phyloP scores from a whole-genome alignment of 2,888 invertebrate species.

The Plebejus melissa region DNA sequence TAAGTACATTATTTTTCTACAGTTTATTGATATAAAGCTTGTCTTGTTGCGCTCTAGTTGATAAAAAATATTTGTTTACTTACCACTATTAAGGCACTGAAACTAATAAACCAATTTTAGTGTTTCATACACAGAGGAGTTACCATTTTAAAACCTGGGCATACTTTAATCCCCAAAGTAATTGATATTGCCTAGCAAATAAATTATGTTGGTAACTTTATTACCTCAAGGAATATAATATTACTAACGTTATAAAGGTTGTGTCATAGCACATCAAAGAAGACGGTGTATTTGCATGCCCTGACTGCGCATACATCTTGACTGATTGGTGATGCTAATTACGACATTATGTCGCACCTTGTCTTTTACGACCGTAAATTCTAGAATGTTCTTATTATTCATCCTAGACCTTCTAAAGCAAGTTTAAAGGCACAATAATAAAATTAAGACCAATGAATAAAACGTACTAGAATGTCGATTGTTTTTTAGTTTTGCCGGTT shows the following conservation, averaged over 20 bases:
- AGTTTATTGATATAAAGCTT: too few relatives aligned
- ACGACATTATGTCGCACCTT: conserved; percentile 25
- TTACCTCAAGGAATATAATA: background rate
- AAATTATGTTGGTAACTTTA: background rate
- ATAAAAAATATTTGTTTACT: too few relatives aligned
- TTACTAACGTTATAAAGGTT: conserved; percentile 10
- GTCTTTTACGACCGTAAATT: background rate
- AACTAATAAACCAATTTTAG: too few relatives aligned
- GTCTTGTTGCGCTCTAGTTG: too few relatives aligned
- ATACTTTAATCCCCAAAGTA: background rate
- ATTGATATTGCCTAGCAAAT: background rate
- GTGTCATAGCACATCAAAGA: conserved; percentile 53
- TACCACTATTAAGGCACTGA: too few relatives aligned
- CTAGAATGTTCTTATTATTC: background rate
- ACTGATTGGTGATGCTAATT: conserved; percentile 39
- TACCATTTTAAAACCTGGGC: too few relatives aligned
- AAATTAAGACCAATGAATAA: background rate
- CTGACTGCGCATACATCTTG: conserved; percentile 45
- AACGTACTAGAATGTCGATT: too few relatives aligned
- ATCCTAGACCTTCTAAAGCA: background rate
- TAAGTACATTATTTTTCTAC: too few relatives aligned
- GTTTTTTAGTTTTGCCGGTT: too few relatives aligned
- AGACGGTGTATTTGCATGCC: conserved; percentile 40
- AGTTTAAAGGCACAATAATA: too few relatives aligned
- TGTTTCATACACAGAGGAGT: too few relatives aligned